phyloP scores from a whole-genome alignment of 2,113 vertebrate species.

The Aleadryas rufinucha region DNA sequence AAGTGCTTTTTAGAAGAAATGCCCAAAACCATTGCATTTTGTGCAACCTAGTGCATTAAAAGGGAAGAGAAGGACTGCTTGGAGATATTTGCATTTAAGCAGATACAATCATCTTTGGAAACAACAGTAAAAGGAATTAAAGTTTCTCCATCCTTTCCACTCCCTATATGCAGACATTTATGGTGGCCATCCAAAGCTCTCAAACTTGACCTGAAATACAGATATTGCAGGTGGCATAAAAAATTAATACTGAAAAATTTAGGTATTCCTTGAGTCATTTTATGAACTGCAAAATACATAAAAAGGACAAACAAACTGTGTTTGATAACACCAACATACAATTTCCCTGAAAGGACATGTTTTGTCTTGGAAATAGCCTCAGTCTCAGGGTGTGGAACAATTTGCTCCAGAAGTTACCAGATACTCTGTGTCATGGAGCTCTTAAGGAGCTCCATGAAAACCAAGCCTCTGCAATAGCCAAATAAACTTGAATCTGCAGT shows the following conservation, averaged over 20 bases:
- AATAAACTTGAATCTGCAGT: not conserved
- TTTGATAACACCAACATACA: not conserved
- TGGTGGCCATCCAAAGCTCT: not conserved
- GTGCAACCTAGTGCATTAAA: not conserved
- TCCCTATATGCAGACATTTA: not conserved
- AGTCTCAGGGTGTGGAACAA: not conserved
- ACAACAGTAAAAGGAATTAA: not conserved
- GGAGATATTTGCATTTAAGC: not conserved
- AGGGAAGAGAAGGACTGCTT: not conserved
- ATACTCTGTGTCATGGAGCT: not conserved
- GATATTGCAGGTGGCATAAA: not conserved
- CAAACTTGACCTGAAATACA: not conserved
- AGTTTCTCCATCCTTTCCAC: not conserved
- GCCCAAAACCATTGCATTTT: not conserved
- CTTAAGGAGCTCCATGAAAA: not conserved
- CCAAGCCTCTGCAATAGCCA: not conserved
- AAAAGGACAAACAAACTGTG: no score
- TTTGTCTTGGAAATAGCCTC: not conserved
- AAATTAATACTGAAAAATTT: not conserved
- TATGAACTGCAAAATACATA: not conserved
- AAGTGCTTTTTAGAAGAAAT: not conserved
- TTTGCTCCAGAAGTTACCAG: not conserved
- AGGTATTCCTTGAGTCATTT: not conserved
- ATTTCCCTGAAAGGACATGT: not conserved
- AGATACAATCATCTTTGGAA: not conserved